phyloP scores from a whole-genome alignment of 2,797 vertebrate species.

The Micrastur ruficollis region DNA sequence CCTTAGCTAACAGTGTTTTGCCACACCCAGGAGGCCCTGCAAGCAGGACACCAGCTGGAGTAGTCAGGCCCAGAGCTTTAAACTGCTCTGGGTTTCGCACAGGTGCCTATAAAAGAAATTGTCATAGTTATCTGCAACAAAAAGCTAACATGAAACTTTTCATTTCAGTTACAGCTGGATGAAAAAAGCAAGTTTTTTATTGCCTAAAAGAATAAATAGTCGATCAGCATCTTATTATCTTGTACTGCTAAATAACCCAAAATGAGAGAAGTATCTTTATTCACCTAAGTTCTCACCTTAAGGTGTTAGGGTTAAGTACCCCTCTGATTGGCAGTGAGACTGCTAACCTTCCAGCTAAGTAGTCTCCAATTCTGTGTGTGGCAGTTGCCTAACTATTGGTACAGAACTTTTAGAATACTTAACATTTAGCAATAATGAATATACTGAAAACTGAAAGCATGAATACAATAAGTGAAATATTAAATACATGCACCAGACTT shows the following conservation, averaged over 20 bases:
- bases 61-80: constrained; percentile 84
- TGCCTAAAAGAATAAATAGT: background rate
- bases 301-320: background rate
- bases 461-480: background rate
- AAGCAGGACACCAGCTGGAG: constrained; percentile 91
- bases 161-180: background rate
- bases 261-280: background rate
- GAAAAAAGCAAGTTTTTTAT: background rate
- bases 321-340: background rate
- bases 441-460: background rate
- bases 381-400: background rate
- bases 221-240: rapidly evolving
- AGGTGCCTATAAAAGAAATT: constrained; percentile 81
- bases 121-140: background rate
- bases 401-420: background rate
- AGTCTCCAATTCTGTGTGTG: background rate
- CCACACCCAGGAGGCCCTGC: constrained; percentile 96
- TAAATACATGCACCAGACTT: background rate
- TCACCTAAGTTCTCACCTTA: background rate
- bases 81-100: constrained; percentile 89
- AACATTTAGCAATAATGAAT: background rate
- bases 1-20: constrained; percentile 95
- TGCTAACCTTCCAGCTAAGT: background rate
- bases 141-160: background rate
- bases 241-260: background rate